Base-by-base conservation (phyloP, 2,113 vertebrate species). In the Tympanuchus pallidicinctus region DNA sequence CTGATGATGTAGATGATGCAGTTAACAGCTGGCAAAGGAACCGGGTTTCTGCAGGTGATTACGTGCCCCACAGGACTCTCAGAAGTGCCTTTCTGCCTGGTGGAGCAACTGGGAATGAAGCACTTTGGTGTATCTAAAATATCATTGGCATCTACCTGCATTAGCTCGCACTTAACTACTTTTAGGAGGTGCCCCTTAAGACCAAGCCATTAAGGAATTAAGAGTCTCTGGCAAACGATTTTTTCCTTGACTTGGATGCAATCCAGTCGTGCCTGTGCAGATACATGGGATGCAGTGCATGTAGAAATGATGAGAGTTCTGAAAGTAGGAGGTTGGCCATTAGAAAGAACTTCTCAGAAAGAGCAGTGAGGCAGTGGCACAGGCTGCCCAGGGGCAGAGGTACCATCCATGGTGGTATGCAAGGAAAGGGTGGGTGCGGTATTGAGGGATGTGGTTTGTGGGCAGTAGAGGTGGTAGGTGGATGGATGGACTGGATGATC, bases 1-100 rank as follows among this genome's bases (percentile, higher is more conserved):
- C 1, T 22, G 25, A 22, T 60, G 38, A 19, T 80, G 17, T 0
- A 67, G 57, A 61, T 60, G n/a, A 48, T 1, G 11, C 65, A 78
- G 30, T 83, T 89, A 94, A 77, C 75, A 83, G 50, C 70, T 92
- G 80, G 72, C 45, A 74, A 60, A 86, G 77, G 16, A 65, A 36
- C 6, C 42, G 20, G 16, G 13, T 59, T 72, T 84, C 34, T 45
- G 17, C 76, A 91, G 85, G 85, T 84, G 77, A 59, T 91, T 88
- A 86, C 0, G 0, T 54, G 34, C 38, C 81, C n/a, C 48, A 4
- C 13, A 56, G 91, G 89, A 36, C 48, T 90, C 64, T n/a, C 78
- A 71, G 59, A 54, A 79, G 34, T 86, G 72, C 63, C 34, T 87
- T 25, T 16, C 73, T 87, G 57, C 70, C 82, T 90, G 56, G 36